Conservation (phyloP, 2,797 vertebrate species). For the Pseudomugil gertrudae region DNA sequence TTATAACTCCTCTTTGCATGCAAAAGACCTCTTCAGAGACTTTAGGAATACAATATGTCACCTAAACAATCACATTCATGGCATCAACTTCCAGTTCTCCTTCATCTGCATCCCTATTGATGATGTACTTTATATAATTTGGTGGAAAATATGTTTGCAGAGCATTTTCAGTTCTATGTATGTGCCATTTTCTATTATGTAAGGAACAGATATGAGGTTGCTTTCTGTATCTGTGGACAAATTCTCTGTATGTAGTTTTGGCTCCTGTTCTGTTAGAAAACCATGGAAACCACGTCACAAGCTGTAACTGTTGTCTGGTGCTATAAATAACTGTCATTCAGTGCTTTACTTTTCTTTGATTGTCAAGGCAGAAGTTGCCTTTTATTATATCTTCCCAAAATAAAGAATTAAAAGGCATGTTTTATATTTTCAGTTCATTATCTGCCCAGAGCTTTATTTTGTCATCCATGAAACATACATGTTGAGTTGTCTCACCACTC, state of each 20-base stretch:
- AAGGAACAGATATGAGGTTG: background rate
- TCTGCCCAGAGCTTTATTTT: background rate
- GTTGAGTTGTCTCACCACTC: background rate
- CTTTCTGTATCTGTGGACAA: background rate
- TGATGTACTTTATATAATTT: background rate
- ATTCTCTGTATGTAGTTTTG: background rate
- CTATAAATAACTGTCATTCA: background rate
- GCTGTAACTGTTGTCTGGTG: background rate
- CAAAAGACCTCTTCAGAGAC: background rate
- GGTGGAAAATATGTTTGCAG: background rate
- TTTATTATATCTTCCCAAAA: background rate
- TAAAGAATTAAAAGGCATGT: background rate
- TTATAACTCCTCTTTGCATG: background rate
- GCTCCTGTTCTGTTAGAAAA: background rate
- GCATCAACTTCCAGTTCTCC: background rate
- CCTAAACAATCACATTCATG: background rate
- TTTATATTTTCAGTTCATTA: background rate
- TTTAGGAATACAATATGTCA: background rate
- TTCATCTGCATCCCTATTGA: background rate
- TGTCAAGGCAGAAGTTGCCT: background rate
- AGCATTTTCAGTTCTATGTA: background rate
- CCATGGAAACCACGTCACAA: background rate
- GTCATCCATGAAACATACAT: background rate
- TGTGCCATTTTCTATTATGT: background rate
- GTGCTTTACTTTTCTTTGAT: background rate